Conservation (phyloP, 2,888 invertebrate genomes). For the Brachyptera risi region DNA sequence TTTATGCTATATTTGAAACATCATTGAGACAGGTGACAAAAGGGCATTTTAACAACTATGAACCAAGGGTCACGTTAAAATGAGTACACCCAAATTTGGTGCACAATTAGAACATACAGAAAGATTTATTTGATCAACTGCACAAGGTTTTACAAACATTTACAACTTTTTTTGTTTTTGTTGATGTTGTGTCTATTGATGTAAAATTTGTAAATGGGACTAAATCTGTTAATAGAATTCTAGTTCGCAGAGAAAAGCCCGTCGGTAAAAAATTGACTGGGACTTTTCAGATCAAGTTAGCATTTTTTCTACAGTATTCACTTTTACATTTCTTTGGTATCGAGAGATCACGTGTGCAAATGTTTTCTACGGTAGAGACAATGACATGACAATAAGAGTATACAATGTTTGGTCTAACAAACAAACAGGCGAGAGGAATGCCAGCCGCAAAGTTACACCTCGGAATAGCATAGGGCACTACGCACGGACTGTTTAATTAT, state of each 20-base stretch:
- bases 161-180: no score
- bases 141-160: constrained; percentile 29
- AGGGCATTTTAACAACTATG: no score
- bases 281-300: constrained; percentile 30
- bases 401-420: constrained; percentile 1
- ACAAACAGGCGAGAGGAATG: background rate
- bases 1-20: no score
- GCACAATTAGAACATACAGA: constrained; percentile 28
- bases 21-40: no score
- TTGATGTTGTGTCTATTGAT: constrained; percentile 27
- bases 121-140: constrained; percentile 27
- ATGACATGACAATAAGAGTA: constrained; percentile 30
- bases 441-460: background rate
- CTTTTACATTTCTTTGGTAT: constrained; percentile 36
- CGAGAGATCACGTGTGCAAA: constrained; percentile 37
- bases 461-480: no score
- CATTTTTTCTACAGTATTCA: constrained; percentile 25
- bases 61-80: no score
- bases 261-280: no score
- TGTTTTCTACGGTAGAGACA: no score
- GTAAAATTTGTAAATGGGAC: constrained; percentile 32
- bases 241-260: no score
- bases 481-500: no score
- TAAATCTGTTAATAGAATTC: constrained; percentile 31
- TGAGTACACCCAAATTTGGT: constrained; percentile 27